These are phyloP conservation scores for Eucidaris tribuloides DNA, from an alignment of 35 echinoderm and acorn worm species.

Conservation along the genomic window DNA sequence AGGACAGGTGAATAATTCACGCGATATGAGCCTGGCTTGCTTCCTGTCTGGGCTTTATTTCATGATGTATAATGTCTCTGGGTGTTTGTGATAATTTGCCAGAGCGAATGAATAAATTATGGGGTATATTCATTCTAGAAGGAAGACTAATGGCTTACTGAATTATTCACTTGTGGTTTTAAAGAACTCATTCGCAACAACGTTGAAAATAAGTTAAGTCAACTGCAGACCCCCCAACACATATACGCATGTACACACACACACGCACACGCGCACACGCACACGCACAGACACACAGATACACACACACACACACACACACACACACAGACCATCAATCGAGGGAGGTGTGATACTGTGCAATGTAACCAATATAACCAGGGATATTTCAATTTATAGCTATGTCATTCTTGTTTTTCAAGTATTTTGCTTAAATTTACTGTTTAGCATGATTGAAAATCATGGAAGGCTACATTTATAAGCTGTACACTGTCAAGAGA, in stretches of 20 bases:
- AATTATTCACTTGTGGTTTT: background rate
- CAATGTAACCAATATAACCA: too few relatives aligned
- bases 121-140: background rate
- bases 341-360: too few relatives aligned
- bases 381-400: too few relatives aligned
- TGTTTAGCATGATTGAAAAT: too few relatives aligned
- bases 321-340: background rate
- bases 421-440: too few relatives aligned
- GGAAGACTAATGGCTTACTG: background rate
- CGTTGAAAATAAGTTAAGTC: background rate
- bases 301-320: background rate
- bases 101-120: background rate
- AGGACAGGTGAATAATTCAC: too few relatives aligned
- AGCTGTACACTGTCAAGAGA: too few relatives aligned
- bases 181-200: background rate
- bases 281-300: background rate
- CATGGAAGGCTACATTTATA: too few relatives aligned
- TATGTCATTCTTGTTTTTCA: too few relatives aligned
- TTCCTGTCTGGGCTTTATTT: background rate
- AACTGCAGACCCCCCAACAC: background rate
- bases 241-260: slow-evolving; percentile 5
- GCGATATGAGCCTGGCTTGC: too few relatives aligned
- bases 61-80: background rate
- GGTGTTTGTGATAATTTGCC: background rate
- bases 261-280: background rate